phyloP scores from a whole-genome alignment of 2,797 vertebrate species.

The Lepilemur ruficaudatus region DNA sequence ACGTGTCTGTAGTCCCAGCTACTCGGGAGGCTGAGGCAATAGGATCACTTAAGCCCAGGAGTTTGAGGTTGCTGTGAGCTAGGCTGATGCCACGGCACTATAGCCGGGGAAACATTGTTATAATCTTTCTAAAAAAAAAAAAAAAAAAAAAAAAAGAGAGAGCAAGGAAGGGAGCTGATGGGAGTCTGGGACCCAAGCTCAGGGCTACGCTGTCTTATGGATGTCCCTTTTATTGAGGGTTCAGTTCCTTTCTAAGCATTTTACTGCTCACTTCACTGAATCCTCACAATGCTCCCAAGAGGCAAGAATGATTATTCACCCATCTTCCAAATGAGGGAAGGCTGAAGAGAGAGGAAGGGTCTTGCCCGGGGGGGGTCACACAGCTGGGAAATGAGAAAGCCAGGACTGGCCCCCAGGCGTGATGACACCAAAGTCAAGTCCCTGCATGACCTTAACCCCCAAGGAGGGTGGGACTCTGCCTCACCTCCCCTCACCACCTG shows the following conservation, averaged over 20 bases:
- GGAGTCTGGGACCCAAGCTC: not conserved
- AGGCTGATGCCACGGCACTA: too few relatives aligned
- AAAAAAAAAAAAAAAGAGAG: too few relatives aligned
- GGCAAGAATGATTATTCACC: not conserved
- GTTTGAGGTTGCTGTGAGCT: too few relatives aligned
- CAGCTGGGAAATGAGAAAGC: not conserved
- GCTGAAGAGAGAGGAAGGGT: not conserved
- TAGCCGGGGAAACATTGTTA: too few relatives aligned
- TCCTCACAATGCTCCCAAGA: not conserved
- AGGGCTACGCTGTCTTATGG: not conserved
- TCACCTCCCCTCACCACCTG: not conserved
- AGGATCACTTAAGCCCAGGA: too few relatives aligned
- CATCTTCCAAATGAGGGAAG: slow-evolving; percentile 18
- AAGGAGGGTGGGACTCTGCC: not conserved
- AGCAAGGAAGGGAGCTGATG: not conserved
- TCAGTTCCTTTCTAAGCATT: not conserved
- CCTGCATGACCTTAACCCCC: not conserved
- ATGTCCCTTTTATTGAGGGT: not conserved
- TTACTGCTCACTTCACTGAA: not conserved
- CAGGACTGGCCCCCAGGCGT: not conserved
- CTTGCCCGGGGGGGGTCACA: not conserved
- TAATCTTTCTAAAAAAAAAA: too few relatives aligned
- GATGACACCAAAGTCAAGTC: not conserved
- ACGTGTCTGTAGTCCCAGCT: too few relatives aligned
- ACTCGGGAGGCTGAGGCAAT: too few relatives aligned